A percentile compares a stretch with the other conserved stretches of the same genome.
phyloP scores from a whole-genome alignment of 2,888 invertebrate genomes.

The Luperina testacea region DNA sequence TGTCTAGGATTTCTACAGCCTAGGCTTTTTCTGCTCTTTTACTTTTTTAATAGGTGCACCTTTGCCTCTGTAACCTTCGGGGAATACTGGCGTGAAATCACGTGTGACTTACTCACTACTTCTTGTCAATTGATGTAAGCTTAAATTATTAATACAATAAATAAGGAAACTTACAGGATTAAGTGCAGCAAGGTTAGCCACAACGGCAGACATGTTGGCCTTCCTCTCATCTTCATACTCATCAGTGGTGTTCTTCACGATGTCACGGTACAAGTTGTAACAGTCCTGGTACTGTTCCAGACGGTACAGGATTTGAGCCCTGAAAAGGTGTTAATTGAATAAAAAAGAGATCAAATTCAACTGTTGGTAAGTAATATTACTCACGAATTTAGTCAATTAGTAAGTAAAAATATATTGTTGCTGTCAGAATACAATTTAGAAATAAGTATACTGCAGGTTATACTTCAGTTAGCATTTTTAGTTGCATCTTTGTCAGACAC shows the following conservation, averaged over 20 bases:
- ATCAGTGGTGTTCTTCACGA: constrained; percentile 97
- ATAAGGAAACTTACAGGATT: constrained; percentile 89
- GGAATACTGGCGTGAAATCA: too few species aligned
- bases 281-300: constrained; percentile 96
- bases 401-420: background rate
- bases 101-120: background rate
- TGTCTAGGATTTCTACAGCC: too few species aligned
- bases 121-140: background rate
- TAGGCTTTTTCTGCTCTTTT: too few species aligned
- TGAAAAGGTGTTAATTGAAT: constrained; percentile 57
- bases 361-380: background rate
- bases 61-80: too few species aligned
- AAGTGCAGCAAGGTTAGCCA: constrained; percentile 93
- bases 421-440: background rate
- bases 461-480: background rate
- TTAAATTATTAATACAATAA: background rate
- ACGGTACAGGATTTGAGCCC: constrained; percentile 96
- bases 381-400: background rate
- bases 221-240: constrained; percentile 98
- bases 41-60: too few species aligned
- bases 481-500: too few species aligned
- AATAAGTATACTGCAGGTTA: background rate
- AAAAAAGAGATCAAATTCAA: background rate
- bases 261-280: constrained; percentile 95
- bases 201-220: constrained; percentile 97